Base-by-base conservation (phyloP, 2,113 vertebrate species). In the Onychostoma macrolepis region DNA sequence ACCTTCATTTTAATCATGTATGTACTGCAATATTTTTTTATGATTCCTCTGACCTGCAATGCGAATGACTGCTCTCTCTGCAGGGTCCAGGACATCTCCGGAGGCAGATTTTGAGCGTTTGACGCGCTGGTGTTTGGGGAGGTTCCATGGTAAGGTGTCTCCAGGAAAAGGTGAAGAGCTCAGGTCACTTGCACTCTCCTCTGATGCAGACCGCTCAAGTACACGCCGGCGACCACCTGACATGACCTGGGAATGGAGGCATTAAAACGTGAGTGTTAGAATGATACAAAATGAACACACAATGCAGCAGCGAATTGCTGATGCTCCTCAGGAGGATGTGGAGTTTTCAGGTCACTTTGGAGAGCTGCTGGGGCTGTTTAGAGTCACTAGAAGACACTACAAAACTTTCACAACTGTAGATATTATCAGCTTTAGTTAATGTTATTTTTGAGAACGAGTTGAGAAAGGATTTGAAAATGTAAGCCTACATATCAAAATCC, bases 121-220 rank as follows among this genome's bases (percentile, higher is more conserved):
- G 88, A 95, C 95, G 19, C 96, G 93, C 83, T 98, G 97, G 53
- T 97, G 97, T 69, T 97, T 98, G 90, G 95, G 94, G 77, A 98
- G 94, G 93, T 99, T 99, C 98, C 98, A 99, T 69, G 98, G 98
- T 89, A 99, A 88, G 0, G 98, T 98, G 95, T 99, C 98, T 67
- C 98, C 98, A 0, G 94, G 95, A 61, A 92, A 93, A 0, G 96
- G 91, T 0, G 95, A 92, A 30, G 89, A 91, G 67, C 90, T 90
- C 90, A 93, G 90, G 2, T 95, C 95, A 0, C 93, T 95, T 76
- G 94, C 89, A 81, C 91, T 95, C 88, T 96, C 96, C 91, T 96
- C 96, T 0, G 95, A 96, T 1, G 95, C 92, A 4, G 95, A 91
- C 69, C 95, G 77, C 84, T 95, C 94, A 88, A 81, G 92, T 26